Evolutionary conservation across 1,140 invertebrate genomes (phyloP).

Genomic region (Plodia interpunctella): DNA sequence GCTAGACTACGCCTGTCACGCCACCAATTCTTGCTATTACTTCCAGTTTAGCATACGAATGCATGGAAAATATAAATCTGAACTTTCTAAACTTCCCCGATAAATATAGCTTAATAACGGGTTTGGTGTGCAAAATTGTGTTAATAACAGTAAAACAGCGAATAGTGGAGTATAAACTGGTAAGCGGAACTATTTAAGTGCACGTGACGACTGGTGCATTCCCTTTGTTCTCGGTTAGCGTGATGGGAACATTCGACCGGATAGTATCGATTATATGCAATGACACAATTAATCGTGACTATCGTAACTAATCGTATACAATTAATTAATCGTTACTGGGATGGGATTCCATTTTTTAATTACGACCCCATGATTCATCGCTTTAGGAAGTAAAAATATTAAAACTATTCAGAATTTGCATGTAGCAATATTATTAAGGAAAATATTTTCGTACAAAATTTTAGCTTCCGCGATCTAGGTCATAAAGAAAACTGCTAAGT

Average conservation of each 20-base stretch:
- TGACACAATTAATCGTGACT: slow-evolving; percentile 6
- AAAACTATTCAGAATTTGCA: no score
- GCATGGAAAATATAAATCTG: slow-evolving; percentile 7
- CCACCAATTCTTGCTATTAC: no score
- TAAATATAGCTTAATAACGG: slow-evolving; percentile 41
- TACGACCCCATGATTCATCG: no score
- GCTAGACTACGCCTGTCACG: no score
- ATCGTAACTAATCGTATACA: no score
- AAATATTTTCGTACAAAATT: no score
- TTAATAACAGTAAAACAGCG: slow-evolving; percentile 32
- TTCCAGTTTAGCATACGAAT: slow-evolving; percentile 1
- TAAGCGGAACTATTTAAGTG: slow-evolving; percentile 50
- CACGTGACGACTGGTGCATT: slow-evolving; percentile 40
- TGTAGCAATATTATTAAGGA: no score
- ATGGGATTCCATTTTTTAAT: no score
- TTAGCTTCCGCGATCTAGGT: no score
- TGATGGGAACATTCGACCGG: slow-evolving; percentile 9
- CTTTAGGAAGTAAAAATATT: no score
- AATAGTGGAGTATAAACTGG: slow-evolving; percentile 27
- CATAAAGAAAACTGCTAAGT: no score
- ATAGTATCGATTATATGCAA: background rate
- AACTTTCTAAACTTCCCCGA: slow-evolving; percentile 7
- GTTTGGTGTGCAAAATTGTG: slow-evolving; percentile 45
- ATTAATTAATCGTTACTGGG: no score
- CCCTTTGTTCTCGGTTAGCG: slow-evolving; percentile 33